phyloP scores from a whole-genome alignment of 2,888 invertebrate species.

The Ceramica pisi region DNA sequence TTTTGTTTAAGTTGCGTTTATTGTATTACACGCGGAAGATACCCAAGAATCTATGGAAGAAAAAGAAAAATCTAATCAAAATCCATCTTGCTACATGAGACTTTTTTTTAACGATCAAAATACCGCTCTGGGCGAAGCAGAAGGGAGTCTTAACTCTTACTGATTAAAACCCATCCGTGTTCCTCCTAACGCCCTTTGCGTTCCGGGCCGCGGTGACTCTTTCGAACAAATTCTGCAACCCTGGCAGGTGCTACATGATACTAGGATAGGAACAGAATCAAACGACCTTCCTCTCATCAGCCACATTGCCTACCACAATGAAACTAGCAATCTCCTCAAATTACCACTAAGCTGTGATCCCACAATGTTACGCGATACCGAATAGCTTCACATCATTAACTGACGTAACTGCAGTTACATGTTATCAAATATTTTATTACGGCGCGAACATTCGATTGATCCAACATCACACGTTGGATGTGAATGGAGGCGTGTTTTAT shows the following conservation, averaged over 20 bases:
- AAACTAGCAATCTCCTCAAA: constrained; percentile 25
- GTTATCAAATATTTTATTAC: constrained; percentile 42
- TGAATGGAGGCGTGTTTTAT: constrained; percentile 31
- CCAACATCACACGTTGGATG: constrained; percentile 45
- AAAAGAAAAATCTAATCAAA: neutral
- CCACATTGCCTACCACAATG: constrained; percentile 30
- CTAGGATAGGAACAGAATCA: neutral
- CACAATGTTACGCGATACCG: constrained; percentile 44
- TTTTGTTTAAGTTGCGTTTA: no score
- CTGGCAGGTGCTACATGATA: neutral
- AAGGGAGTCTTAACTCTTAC: no score
- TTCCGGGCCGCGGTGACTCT: no score
- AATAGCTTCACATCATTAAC: constrained; percentile 45
- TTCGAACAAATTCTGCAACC: no score
- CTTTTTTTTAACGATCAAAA: no score
- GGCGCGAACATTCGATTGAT: constrained; percentile 23
- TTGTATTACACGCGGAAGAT: no score
- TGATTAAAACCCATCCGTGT: no score
- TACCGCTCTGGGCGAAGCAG: no score
- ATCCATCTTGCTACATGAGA: neutral
- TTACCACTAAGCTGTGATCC: constrained; percentile 35
- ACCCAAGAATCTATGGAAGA: no score
- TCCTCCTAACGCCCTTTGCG: no score
- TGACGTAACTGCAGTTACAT: constrained; percentile 44
- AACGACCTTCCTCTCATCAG: neutral